These are phyloP conservation scores for Sceloporus undulatus DNA, from an alignment of 2,113 vertebrate genomes.

Conservation along the genomic window DNA sequence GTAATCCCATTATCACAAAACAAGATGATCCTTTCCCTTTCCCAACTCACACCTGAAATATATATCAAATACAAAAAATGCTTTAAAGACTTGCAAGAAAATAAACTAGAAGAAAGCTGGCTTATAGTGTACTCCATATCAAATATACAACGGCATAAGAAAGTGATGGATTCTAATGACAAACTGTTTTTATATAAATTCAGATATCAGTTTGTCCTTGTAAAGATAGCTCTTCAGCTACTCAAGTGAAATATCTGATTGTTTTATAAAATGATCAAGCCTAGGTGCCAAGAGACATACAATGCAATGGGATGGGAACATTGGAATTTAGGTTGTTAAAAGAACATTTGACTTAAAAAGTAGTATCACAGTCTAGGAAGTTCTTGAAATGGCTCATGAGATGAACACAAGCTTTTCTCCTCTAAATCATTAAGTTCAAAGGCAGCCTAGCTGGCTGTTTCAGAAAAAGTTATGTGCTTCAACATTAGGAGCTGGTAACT, in stretches of 20 bases:
- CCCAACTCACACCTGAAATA: neutral
- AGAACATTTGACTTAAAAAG: neutral
- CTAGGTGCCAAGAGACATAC: neutral
- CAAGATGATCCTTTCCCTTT: slow-evolving; percentile 23
- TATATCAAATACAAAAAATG: neutral
- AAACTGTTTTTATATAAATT: neutral
- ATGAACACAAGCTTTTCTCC: neutral
- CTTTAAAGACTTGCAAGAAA: neutral
- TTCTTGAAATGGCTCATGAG: neutral
- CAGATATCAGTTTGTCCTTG: neutral
- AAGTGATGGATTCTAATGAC: neutral
- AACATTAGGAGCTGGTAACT: neutral
- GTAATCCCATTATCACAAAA: neutral
- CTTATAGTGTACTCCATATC: neutral
- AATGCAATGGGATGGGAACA: neutral
- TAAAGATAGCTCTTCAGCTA: neutral
- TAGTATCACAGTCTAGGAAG: neutral
- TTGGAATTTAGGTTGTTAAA: neutral
- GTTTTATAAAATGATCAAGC: neutral
- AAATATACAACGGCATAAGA: neutral
- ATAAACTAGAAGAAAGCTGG: neutral
- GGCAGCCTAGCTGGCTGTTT: slow-evolving; percentile 3
- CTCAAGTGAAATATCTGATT: neutral
- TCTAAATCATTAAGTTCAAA: neutral
- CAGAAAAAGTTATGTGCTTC: neutral